Base-by-base conservation (phyloP, 2,113 vertebrate species). In the Etheostoma spectabile region DNA sequence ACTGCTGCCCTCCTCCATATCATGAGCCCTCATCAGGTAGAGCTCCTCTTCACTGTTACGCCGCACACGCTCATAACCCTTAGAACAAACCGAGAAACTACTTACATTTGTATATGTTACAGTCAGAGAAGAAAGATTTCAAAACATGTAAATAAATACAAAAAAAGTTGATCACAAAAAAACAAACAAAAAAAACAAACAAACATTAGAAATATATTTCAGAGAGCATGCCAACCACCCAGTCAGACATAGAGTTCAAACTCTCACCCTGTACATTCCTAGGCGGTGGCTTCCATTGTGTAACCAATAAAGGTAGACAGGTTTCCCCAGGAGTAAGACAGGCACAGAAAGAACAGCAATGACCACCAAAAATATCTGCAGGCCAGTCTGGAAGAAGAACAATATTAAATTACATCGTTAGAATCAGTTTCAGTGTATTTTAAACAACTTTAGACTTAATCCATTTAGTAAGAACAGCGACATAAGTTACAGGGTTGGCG, bases 21-120 rank as follows among this genome's bases (percentile, higher is more conserved):
- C 97, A 8, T 96, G 94, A 81, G 89, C 80, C 0, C 95, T 95
- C 93, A 99, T 87, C 27, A 99, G 88, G 75, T 93, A 96, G 35
- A 99, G 88, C 8, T 99, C 98, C 59, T 99, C 98, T 56, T 99
- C 98, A 0, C 98, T 99, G 78, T 95, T 96, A 11, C 95, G 96
- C 19, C 97, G 94, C 24, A 99, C 91, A 0, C 97, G 95, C 19
- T 97, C 97, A 86, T 99, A 99, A 13, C 98, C 98, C 86, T 96
- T 87, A 75, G 15, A 73, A 74, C 1, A 30, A 11, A 76, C 1
- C 55, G 13, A 71, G 3, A 27, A 3, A 16, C 12, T 10, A 38
- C 18, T 64, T 0, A 14, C 15, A 65, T 30, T 13, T 53, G 42
- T 19, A 51, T 71, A 35, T 64, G 52, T 33, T 57, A 65, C 49